Evolutionary conservation across 2,888 invertebrate genomes (phyloP).

Genomic region (Anoplius nigerrimus): DNA sequence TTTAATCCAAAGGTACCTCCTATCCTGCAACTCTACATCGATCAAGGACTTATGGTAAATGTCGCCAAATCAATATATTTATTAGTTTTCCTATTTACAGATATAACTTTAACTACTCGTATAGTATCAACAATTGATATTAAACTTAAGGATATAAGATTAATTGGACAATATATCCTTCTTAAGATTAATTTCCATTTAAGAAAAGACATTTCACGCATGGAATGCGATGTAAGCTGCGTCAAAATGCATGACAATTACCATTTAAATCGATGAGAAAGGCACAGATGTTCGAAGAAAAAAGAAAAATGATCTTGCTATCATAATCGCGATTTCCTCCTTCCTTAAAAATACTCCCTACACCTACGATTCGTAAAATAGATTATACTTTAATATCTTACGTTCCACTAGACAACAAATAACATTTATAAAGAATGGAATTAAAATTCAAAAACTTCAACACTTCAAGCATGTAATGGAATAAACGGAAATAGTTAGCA

Average conservation of each 20-base stretch:
- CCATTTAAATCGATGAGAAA: slow-evolving; percentile 14
- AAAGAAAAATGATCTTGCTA: slow-evolving; percentile 41
- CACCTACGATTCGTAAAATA: slow-evolving; percentile 44
- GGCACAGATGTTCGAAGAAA: slow-evolving; percentile 11
- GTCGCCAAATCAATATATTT: no score
- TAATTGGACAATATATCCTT: no score
- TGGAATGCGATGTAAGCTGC: slow-evolving; percentile 24
- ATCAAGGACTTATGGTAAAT: no score
- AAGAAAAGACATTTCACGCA: slow-evolving; percentile 7
- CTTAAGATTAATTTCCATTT: neutral
- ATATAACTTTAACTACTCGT: no score
- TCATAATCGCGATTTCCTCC: slow-evolving; percentile 42
- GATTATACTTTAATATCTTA: slow-evolving; percentile 56
- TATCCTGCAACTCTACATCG: no score
- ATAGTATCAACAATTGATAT: no score
- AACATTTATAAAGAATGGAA: slow-evolving; percentile 67
- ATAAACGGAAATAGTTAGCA: slow-evolving; percentile 50
- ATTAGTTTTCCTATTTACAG: no score
- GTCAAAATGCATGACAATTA: neutral
- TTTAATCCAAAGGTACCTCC: no score
- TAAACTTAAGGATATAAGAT: no score
- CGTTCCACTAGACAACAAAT: slow-evolving; percentile 66
- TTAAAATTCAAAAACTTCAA: slow-evolving; percentile 74
- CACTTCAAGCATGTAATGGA: slow-evolving; percentile 65
- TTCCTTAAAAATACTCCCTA: slow-evolving; percentile 30